Base-by-base conservation (phyloP, 2,797 vertebrate genomes). In the Ceyx erithaca region DNA sequence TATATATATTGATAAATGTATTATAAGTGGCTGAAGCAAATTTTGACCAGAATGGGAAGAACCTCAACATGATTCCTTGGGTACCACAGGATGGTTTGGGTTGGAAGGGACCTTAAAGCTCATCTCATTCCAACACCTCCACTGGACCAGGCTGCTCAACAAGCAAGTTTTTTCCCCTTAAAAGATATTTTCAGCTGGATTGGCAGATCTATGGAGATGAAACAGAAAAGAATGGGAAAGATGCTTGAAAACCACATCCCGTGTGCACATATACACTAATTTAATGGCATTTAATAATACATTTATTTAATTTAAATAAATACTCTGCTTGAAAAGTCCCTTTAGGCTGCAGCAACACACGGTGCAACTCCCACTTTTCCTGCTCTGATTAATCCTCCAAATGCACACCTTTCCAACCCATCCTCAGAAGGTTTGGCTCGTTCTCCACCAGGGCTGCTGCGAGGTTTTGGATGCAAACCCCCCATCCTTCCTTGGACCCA, bases 241-340 rank as follows among this genome's bases (percentile, higher is more conserved):
- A 37, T 10, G 14, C n/a, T 51, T 57, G 35, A 52, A 73, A 48
- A 9, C n/a, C 22, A 9, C 48, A 26, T 62, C 3, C 14, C 15
- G 6, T 5, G n/a, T 31, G 41, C 15, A 25, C 30, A 5, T 2
- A 31, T 6, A 19, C 0, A 2, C 13, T 58, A 23, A 14, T 41
- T 77, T 25, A 70, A 35, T 31, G 10, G 10, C 35, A 35, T 35
- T 35, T 35, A 10, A 35, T 35, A 35, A 35, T 35, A 35, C 35
- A 35, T 35, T 35, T 35, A 35, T 35, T 35, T 35, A 10, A 35
- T 35, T 35, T 35, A 33, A 80, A 51, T 5, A 40, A 48, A 45
- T 4, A 10, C 0, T 6, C 6, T 15, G 9, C 3, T 73, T 26
- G 28, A 52, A 9, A 58, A 46, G 70, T 12, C 33, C 16, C 4